phyloP scores from a whole-genome alignment of 2,113 vertebrate genomes.

The Beaufortia kweichowensis region DNA sequence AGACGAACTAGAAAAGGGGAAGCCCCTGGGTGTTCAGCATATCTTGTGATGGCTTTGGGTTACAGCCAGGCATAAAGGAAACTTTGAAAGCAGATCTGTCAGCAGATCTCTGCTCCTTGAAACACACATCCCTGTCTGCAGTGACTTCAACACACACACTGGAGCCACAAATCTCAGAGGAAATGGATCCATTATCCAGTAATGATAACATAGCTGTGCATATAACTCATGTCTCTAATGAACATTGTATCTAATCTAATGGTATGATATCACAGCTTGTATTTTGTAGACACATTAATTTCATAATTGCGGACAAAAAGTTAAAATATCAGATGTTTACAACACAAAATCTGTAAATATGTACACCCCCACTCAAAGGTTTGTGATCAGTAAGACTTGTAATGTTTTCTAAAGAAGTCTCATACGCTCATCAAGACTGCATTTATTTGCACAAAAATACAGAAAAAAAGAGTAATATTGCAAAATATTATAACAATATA shows the following conservation, averaged over 20 bases:
- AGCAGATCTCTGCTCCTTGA: constrained; percentile 36
- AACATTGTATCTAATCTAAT: constrained; percentile 1
- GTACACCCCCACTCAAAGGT: too few relatives aligned
- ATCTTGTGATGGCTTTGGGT: constrained; percentile 67
- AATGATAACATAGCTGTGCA: constrained; percentile 59
- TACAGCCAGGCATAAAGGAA: constrained; percentile 54
- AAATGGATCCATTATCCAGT: constrained; percentile 65
- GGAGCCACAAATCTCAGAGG: constrained; percentile 64
- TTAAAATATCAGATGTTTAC: background rate
- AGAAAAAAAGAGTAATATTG: too few relatives aligned
- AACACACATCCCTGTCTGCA: constrained; percentile 68
- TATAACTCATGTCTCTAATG: constrained; percentile 16
- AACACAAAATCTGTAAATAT: background rate
- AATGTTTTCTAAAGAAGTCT: too few relatives aligned
- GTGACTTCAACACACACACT: constrained; percentile 56
- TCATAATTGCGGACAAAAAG: background rate
- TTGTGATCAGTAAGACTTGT: too few relatives aligned
- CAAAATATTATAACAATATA: too few relatives aligned
- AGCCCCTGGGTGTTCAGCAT: constrained; percentile 62
- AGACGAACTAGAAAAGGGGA: constrained; percentile 5
- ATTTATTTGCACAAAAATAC: too few relatives aligned
- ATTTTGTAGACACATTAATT: background rate
- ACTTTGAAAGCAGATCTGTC: constrained; percentile 69
- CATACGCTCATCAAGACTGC: too few relatives aligned
- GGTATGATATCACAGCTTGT: background rate